These are phyloP conservation scores for Agrotis segetum DNA, from an alignment of 2,888 invertebrate species.

Conservation along the genomic window DNA sequence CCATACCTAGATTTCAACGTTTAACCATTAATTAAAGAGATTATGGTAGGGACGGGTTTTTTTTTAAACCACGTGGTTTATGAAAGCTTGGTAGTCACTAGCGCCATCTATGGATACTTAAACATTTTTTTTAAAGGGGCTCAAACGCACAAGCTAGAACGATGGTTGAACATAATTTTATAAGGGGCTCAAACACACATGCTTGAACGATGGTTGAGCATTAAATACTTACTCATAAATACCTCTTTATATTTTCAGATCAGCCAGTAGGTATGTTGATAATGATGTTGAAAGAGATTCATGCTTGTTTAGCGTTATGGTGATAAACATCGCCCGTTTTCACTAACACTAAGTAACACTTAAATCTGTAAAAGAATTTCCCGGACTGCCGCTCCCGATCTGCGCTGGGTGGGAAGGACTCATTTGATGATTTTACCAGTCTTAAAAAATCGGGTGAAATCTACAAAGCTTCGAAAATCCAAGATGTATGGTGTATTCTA, in stretches of 20 bases:
- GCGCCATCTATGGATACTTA: constrained; percentile 9
- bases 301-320: not conserved
- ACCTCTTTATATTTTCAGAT: not conserved
- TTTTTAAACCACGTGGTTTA: constrained; percentile 10
- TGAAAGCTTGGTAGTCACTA: not conserved
- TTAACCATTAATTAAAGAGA: not conserved
- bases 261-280: not conserved
- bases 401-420: too few relatives aligned
- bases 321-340: too few relatives aligned
- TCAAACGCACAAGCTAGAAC: not conserved
- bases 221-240: not conserved
- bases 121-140: not conserved
- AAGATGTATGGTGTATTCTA: too few relatives aligned
- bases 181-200: not conserved
- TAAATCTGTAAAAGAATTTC: too few relatives aligned
- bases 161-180: not conserved
- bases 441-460: too few relatives aligned
- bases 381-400: too few relatives aligned
- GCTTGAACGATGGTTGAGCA: too few relatives aligned
- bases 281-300: not conserved
- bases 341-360: too few relatives aligned
- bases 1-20: not conserved
- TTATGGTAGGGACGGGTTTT: not conserved
- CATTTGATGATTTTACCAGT: too few relatives aligned
- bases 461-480: too few relatives aligned